A percentile compares a stretch with the other conserved stretches of the same genome.
phyloP scores from a whole-genome alignment of 2,797 vertebrate species.

The Crocidura indochinensis region DNA sequence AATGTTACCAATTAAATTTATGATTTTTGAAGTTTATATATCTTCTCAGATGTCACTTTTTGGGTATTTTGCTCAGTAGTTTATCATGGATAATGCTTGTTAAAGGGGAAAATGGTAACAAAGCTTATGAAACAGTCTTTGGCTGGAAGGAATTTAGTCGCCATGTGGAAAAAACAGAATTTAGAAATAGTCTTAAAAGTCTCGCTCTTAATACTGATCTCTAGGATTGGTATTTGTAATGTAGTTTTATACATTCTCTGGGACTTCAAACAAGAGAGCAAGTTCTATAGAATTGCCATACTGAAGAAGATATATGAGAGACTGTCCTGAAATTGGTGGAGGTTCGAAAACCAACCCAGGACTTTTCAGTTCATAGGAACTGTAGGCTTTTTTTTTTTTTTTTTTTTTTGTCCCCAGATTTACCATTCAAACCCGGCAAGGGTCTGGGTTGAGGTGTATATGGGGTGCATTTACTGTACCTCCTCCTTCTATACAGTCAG shows the following conservation, averaged over 20 bases:
- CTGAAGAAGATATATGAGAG: not conserved
- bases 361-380: not conserved
- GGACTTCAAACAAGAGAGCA: not conserved
- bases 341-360: not conserved
- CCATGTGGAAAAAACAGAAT: constrained; percentile 4
- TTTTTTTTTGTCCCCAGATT: too few species aligned
- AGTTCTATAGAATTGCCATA: not conserved
- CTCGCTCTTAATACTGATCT: not conserved
- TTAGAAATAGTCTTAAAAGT: constrained; percentile 56
- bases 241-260: constrained; percentile 35
- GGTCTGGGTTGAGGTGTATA: too few species aligned
- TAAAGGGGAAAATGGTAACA: not conserved
- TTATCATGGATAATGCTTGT: constrained; percentile 44
- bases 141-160: constrained; percentile 13
- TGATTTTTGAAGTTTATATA: not conserved
- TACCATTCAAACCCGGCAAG: too few species aligned
- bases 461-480: too few species aligned
- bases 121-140: constrained; percentile 28
- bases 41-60: constrained; percentile 32
- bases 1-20: constrained; percentile 24
- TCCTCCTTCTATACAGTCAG: too few species aligned
- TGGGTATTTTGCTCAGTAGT: constrained; percentile 25
- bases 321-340: not conserved
- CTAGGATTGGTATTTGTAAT: not conserved
- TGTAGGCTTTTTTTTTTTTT: not conserved